Evolutionary conservation across 2,113 vertebrate genomes (phyloP), one percentile per base, ranked within the genome.

Genomic region (Pseudois nayaur): DNA sequence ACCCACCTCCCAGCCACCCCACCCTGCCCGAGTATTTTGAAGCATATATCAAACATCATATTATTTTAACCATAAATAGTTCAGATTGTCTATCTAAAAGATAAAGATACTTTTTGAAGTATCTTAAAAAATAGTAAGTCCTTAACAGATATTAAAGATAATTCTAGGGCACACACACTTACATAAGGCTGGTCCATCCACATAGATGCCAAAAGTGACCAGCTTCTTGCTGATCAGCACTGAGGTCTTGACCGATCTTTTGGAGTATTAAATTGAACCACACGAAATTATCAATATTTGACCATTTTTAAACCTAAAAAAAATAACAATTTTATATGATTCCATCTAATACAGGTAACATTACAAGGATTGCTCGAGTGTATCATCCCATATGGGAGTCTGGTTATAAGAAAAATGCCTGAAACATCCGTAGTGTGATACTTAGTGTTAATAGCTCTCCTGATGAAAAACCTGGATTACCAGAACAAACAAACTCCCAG

Each of bases 161-260:
- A 67, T 3, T 45, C 27, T 7, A 1, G 17, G 17, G 16, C 3
- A 2, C 27, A 6, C 0, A 0, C 7, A 11, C 8, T 82, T 48
- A 31, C 45, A 14, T 19, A 40, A 55, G 45, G 6, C 33, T 45
- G 29, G 36, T 48, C 27, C 23, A 5, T 5, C 33, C 29, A 4
- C 1, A 1, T 0, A 27, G 12, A n/a, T 0, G 4, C 48, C 50
- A 3, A 10, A 3, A 1, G 5, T 3, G 48, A 5, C 21, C 52
- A 3, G 8, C 1, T 78, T 29, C 59, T 60, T 29, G 9, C 1
- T 1, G 74, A 40, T 10, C 27, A 16, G 89, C 57, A 9, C 17
- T 43, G 4, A 55, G 36, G 89, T 36, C 17, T 6, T 2, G 2
- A 29, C 6, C 12, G 1, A 19, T 19, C 43, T 55, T 57, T 23